A percentile compares a stretch with the other conserved stretches of the same genome.
These are phyloP conservation scores for Neoarius graeffei DNA, from an alignment of 2,113 vertebrate species.

Conservation along the genomic window DNA sequence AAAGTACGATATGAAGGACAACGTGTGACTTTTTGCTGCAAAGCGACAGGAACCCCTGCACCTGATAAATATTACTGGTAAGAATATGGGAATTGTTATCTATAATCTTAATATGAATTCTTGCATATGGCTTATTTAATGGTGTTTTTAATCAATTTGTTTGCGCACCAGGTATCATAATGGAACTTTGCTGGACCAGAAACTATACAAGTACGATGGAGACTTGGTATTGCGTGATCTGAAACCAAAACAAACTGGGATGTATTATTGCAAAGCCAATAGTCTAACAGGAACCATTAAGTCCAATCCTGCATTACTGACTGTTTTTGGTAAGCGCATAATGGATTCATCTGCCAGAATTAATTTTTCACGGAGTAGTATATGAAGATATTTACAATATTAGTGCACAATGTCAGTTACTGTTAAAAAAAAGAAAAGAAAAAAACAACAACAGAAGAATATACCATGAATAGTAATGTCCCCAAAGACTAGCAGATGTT, in stretches of 20 bases:
- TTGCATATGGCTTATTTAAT: not conserved
- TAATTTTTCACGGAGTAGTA: not conserved
- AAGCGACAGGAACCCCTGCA: constrained; percentile 80
- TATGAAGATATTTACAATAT: constrained; percentile 10
- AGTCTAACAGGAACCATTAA: constrained; percentile 80
- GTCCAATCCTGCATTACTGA: constrained; percentile 77
- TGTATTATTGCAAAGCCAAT: constrained; percentile 90
- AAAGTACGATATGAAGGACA: constrained; percentile 83
- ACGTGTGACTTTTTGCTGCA: constrained; percentile 87
- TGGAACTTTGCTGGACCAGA: constrained; percentile 81
- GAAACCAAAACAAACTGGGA: constrained; percentile 74
- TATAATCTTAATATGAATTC: constrained; percentile 6
- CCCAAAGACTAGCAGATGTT: constrained; percentile 51
- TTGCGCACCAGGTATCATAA: constrained; percentile 87
- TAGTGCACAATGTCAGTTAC: constrained; percentile 43
- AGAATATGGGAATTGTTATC: constrained; percentile 40
- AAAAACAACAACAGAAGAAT: constrained; percentile 9
- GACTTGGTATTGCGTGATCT: constrained; percentile 78
- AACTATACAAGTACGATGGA: constrained; percentile 70
- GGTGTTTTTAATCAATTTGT: not conserved
- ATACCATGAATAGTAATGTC: constrained; percentile 2
- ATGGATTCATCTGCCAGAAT: not conserved
- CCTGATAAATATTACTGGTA: constrained; percentile 92
- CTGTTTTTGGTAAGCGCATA: constrained; percentile 79
- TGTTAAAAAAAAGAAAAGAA: constrained; percentile 18